Conservation (phyloP, 2,888 invertebrate genomes). For the Chloroclysta siterata region DNA sequence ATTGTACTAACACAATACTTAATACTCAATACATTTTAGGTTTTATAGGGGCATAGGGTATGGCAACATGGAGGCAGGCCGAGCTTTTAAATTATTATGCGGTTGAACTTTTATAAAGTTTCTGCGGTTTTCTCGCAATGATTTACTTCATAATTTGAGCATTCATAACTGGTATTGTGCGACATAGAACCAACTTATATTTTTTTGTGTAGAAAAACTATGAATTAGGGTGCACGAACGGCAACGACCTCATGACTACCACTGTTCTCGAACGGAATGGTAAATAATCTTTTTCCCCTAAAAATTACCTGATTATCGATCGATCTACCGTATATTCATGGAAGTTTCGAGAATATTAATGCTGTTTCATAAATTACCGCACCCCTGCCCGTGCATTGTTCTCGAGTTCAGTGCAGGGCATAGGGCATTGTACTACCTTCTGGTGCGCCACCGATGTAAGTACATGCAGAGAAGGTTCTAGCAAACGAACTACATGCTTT, state of each 20-base stretch:
- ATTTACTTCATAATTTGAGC: too few species aligned
- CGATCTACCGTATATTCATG: conserved; percentile 16
- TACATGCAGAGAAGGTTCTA: conserved; percentile 7
- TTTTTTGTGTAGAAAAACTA: background rate
- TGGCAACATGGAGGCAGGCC: too few species aligned
- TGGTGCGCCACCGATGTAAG: background rate
- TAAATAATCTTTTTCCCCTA: background rate
- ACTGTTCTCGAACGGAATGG: background rate
- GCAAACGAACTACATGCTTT: background rate
- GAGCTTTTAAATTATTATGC: too few species aligned
- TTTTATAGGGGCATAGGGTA: too few species aligned
- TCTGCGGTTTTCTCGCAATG: too few species aligned
- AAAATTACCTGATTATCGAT: conserved; percentile 12
- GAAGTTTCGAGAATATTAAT: conserved; percentile 14
- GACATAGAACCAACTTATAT: too few species aligned
- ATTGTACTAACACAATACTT: too few species aligned
- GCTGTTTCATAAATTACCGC: conserved; percentile 29
- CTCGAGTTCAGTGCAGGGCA: conserved; percentile 19
- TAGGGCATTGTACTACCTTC: conserved; percentile 15
- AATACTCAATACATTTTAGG: too few species aligned
- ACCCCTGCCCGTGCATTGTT: conserved; percentile 25
- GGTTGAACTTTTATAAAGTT: too few species aligned
- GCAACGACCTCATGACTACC: background rate
- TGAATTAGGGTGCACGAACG: background rate
- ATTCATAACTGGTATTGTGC: too few species aligned